Evolutionary conservation across 2,888 invertebrate genomes (phyloP).

Genomic region (Vesta saturnalis): DNA sequence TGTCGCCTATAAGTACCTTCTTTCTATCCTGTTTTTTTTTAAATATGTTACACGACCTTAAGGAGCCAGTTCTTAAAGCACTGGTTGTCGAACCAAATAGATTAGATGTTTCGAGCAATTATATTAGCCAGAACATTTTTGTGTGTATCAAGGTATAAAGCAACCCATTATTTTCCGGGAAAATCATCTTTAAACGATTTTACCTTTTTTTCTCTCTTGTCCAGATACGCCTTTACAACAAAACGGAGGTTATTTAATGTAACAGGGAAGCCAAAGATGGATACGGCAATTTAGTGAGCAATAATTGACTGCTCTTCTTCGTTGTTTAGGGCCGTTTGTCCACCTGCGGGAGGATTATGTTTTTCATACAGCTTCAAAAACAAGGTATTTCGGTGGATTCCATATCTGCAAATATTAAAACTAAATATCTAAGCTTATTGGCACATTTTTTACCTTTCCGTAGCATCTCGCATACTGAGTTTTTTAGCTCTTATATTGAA

Average conservation of each 20-base stretch:
- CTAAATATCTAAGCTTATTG: neutral
- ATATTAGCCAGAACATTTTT: too few relatives aligned
- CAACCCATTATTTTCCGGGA: neutral
- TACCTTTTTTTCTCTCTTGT: slow-evolving; percentile 4
- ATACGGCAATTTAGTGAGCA: too few relatives aligned
- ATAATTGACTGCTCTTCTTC: slow-evolving; percentile 8
- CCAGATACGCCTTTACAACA: neutral
- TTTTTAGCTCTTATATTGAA: neutral
- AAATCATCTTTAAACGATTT: neutral
- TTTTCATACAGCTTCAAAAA: too few relatives aligned
- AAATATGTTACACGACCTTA: neutral
- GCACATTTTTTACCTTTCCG: too few relatives aligned
- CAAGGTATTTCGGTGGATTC: too few relatives aligned
- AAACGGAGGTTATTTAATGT: too few relatives aligned
- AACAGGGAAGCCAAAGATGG: too few relatives aligned
- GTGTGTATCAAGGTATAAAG: slow-evolving; percentile 19
- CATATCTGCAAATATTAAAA: slow-evolving; percentile 8
- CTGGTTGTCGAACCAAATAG: neutral
- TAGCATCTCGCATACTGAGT: too few relatives aligned
- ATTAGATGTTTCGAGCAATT: too few relatives aligned
- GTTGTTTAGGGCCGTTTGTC: neutral
- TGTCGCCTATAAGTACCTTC: too few relatives aligned
- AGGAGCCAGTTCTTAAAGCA: neutral
- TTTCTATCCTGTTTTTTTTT: neutral
- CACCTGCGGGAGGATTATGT: neutral